Conservation (phyloP, 1,140 invertebrate species). For the Penaeus chinensis region DNA sequence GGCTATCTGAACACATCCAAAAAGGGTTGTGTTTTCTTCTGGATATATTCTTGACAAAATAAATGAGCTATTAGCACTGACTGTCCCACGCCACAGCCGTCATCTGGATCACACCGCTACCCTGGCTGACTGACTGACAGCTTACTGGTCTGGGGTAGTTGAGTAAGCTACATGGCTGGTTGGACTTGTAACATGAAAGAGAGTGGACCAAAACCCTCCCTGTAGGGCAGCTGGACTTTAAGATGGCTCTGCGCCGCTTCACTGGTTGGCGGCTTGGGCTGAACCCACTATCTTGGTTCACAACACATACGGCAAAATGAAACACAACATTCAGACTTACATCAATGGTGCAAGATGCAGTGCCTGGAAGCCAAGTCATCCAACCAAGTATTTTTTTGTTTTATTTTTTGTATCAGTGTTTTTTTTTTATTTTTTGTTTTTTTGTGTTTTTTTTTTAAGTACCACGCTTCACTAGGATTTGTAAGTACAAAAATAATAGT, state of each 20-base stretch:
- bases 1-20: slow-evolving; percentile 38
- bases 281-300: slow-evolving; percentile 52
- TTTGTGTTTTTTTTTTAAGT: slow-evolving; percentile 30
- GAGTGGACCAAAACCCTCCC: slow-evolving; percentile 31
- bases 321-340: slow-evolving; percentile 49
- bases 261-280: slow-evolving; percentile 39
- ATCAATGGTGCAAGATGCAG: slow-evolving; percentile 44
- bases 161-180: slow-evolving; percentile 34
- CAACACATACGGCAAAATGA: slow-evolving; percentile 48
- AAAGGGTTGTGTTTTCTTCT: slow-evolving; percentile 37
- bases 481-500: slow-evolving; percentile 57
- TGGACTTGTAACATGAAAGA: slow-evolving; percentile 40
- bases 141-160: slow-evolving; percentile 38
- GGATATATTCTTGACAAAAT: slow-evolving; percentile 37
- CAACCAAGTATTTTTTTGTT: slow-evolving; percentile 7
- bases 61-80: slow-evolving; percentile 43
- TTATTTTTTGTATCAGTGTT: not conserved
- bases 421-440: slow-evolving; percentile 7
- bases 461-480: slow-evolving; percentile 54
- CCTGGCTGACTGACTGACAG: slow-evolving; percentile 29
- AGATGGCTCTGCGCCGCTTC: slow-evolving; percentile 37
- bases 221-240: slow-evolving; percentile 38
- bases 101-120: slow-evolving; percentile 41
- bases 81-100: slow-evolving; percentile 40
- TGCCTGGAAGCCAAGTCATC: slow-evolving; percentile 29